Evolutionary conservation across 2,113 vertebrate species (phyloP), one percentile per base, ranked within the genome.

Genomic region (Nothocercus julius): DNA sequence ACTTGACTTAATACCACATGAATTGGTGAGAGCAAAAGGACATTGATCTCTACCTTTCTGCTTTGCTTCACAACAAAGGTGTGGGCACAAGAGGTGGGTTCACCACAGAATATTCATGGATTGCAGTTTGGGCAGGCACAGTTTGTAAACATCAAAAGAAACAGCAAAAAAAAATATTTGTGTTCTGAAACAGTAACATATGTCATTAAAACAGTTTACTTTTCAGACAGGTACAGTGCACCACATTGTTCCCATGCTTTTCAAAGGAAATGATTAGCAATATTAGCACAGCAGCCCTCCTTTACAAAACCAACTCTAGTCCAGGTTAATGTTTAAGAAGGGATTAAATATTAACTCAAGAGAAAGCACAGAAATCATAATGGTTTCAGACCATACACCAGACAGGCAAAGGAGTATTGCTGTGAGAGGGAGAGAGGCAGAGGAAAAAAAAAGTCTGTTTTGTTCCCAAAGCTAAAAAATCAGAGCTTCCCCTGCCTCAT

Each of bases 291-390:
- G 89, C 81, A 92, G 82, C 54, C 67, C 66, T 89, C 68, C 85
- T 94, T 82, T 75, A 86, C 75, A 95, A 94, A 96, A 94, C 61
- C 32, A 54, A 34, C 51, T 79, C 85, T 73, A 93, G 84, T 62
- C 82, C 89, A 82, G 83, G 95, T 97, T 97, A 97, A 96, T 96
- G 85, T 95, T 96, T 97, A 94, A 96, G 88, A 85, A 91, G 20
- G 36, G 87, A 94, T 95, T 97, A 97, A 97, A 97, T 45, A 97
- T 97, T 97, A 97, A 97, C 96, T 79, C 73, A 78, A 61, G 68
- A 64, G 64, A 93, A 96, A 91, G 86, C 84, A 89, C 42, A 88
- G 79, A 92, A 94, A 51, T 89, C 16, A 2, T 59, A 91, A 54
- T 91, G 63, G 73, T 94, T 92, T 96, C 68, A 87, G 74, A 89